Evolutionary conservation across 2,888 invertebrate genomes (phyloP).

Genomic region (Plutella xylostella): DNA sequence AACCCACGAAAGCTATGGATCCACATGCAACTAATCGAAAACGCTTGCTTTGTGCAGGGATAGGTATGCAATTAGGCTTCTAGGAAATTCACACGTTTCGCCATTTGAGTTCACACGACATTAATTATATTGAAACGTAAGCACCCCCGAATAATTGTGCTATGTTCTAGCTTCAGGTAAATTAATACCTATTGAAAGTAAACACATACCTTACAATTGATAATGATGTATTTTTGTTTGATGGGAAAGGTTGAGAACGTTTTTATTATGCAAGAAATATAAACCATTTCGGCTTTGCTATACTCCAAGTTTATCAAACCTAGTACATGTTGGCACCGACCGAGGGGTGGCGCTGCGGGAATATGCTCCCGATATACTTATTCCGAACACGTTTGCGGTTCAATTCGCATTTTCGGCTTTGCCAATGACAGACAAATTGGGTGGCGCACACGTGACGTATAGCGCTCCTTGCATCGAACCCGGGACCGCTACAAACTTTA

Average conservation of each 20-base stretch:
- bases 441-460: conserved; percentile 45
- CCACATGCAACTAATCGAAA: no score
- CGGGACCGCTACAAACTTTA: not conserved
- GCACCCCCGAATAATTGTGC: no score
- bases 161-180: no score
- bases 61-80: not conserved
- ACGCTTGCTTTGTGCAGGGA: not conserved
- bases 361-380: conserved; percentile 21
- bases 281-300: no score
- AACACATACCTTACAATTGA: no score
- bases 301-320: no score
- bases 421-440: conserved; percentile 56
- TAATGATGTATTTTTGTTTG: no score
- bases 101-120: not conserved
- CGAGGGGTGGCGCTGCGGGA: not conserved
- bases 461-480: conserved; percentile 17
- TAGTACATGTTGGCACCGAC: not conserved
- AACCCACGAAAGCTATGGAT: no score
- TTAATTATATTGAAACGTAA: conserved; percentile 5
- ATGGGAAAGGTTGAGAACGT: no score
- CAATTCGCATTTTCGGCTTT: conserved; percentile 28
- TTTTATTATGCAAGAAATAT: no score
- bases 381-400: conserved; percentile 32
- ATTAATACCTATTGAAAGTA: no score
- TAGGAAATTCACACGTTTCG: not conserved